Evolutionary conservation across 2,797 vertebrate species (phyloP).

Genomic region (Enteromius mattozi): DNA sequence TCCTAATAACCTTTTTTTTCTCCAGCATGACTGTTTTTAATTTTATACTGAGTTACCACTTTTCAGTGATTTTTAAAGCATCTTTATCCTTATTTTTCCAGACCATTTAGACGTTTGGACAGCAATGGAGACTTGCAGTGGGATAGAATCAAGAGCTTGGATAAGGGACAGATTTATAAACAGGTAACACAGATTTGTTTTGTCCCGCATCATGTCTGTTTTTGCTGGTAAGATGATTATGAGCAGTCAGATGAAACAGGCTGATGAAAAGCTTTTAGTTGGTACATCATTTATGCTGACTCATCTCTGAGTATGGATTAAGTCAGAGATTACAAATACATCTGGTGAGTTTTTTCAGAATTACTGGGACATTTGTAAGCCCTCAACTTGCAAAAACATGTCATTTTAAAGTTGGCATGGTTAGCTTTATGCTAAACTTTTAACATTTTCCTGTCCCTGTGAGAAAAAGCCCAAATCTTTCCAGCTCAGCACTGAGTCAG

Average conservation of each 20-base stretch:
- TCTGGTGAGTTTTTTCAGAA: conserved; percentile 4
- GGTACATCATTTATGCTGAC: conserved; percentile 4
- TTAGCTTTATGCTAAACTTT: not conserved
- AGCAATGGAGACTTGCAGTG: conserved; percentile 83
- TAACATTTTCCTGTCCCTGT: not conserved
- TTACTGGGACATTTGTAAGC: not conserved
- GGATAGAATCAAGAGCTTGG: conserved; percentile 83
- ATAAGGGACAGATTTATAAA: conserved; percentile 87
- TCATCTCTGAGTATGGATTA: conserved; percentile 25
- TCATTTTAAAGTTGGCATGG: not conserved
- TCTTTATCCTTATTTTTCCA: conserved; percentile 56
- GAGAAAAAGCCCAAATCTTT: not conserved
- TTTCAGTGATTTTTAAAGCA: not conserved
- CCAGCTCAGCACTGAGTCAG: not conserved
- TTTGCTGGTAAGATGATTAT: not conserved
- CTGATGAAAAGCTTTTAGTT: conserved; percentile 6
- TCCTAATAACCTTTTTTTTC: not conserved
- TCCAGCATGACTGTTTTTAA: not conserved
- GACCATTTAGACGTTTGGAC: conserved; percentile 85
- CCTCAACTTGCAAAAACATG: not conserved
- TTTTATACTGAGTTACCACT: not conserved
- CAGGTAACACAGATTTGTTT: conserved; percentile 67
- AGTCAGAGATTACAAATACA: conserved; percentile 9
- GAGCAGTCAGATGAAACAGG: not conserved
- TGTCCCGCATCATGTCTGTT: not conserved